Conservation (phyloP, 1,140 invertebrate genomes). For the Orchestia grillus region DNA sequence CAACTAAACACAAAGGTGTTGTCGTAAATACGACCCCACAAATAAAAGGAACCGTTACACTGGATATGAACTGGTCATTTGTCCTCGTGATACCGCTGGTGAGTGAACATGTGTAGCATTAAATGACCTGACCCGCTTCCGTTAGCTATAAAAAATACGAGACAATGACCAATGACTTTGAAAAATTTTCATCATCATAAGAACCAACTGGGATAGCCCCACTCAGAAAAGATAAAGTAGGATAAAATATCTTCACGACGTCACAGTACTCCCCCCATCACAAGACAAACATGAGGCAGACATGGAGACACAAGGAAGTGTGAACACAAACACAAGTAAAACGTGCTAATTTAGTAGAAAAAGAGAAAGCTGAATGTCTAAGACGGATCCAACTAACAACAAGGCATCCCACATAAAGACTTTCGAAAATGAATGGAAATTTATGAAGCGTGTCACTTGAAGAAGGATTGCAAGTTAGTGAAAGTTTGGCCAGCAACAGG, state of each 20-base stretch:
- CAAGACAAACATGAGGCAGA: too few relatives aligned
- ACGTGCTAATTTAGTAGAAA: background rate
- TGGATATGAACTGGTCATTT: background rate
- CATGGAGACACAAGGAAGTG: background rate
- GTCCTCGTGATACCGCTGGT: background rate
- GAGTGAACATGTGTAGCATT: background rate
- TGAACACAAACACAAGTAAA: background rate
- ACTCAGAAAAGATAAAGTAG: too few relatives aligned
- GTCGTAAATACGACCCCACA: background rate
- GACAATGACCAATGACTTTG: too few relatives aligned
- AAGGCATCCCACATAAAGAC: background rate
- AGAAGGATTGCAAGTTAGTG: slow-evolving; percentile 66
- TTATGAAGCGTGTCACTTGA: slow-evolving; percentile 60
- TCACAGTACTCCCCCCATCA: too few relatives aligned
- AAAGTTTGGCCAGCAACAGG: slow-evolving; percentile 64
- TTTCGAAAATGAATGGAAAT: background rate
- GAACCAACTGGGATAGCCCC: too few relatives aligned
- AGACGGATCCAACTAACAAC: background rate
- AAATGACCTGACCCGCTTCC: too few relatives aligned
- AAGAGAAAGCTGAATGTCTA: too few relatives aligned
- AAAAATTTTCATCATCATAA: too few relatives aligned
- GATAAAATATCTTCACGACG: too few relatives aligned
- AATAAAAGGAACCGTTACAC: background rate
- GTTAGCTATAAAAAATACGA: too few relatives aligned
- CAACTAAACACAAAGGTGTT: background rate